A percentile compares a stretch with the other conserved stretches of the same genome.
Conservation (phyloP, 1,140 invertebrate species). For the Caerostris darwini region DNA sequence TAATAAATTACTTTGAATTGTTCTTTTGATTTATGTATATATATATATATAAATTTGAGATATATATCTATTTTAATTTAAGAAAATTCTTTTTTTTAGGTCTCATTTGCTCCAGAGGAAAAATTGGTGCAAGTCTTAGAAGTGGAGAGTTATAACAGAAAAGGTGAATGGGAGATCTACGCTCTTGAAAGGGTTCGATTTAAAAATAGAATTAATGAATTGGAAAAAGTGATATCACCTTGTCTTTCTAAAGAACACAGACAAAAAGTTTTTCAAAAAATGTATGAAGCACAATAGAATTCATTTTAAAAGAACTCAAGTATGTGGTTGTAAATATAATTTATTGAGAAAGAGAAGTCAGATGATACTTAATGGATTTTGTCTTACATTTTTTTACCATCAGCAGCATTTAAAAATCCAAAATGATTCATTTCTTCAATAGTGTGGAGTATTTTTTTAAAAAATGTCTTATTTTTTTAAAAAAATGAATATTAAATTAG, state of each 20-base stretch:
- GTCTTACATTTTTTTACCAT: not conserved
- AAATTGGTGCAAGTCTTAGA: slow-evolving; percentile 29
- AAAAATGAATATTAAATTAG: not conserved
- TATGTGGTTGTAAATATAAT: slow-evolving; percentile 1
- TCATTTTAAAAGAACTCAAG: too few species aligned
- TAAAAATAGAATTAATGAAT: slow-evolving; percentile 60
- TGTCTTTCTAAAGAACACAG: slow-evolving; percentile 45
- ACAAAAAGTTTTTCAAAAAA: slow-evolving; percentile 48
- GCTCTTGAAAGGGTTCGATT: slow-evolving; percentile 63
- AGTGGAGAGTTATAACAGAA: slow-evolving; percentile 56
- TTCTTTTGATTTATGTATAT: too few species aligned
- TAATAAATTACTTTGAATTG: too few species aligned
- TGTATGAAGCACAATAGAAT: not conserved
- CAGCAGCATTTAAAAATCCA: too few species aligned
- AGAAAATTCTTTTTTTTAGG: slow-evolving; percentile 25
- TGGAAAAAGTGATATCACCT: slow-evolving; percentile 58
- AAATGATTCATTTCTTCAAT: too few species aligned
- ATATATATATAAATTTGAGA: too few species aligned
- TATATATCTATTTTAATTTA: not conserved
- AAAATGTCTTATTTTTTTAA: not conserved
- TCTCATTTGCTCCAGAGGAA: slow-evolving; percentile 60
- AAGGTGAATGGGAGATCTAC: slow-evolving; percentile 74
- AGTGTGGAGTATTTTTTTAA: not conserved
- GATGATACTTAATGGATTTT: slow-evolving; percentile 5
- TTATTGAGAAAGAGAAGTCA: not conserved